These are phyloP conservation scores for Scaptomyza montana DNA, from an alignment of 1,140 invertebrate genomes.

Conservation along the genomic window DNA sequence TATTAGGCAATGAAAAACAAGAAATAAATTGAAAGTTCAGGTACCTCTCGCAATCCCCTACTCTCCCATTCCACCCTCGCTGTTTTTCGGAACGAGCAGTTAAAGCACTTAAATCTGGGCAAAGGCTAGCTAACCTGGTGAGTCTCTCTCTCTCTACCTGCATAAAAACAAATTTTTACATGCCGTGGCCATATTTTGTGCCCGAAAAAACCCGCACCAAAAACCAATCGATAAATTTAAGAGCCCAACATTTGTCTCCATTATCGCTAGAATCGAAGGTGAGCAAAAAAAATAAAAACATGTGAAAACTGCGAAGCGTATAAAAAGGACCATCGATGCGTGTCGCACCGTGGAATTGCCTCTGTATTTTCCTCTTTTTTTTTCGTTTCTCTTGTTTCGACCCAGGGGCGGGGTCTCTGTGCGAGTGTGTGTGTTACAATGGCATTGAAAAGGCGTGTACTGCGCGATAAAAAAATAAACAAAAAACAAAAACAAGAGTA, in stretches of 20 bases:
- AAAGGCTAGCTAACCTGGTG: background rate
- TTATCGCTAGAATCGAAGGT: conserved; percentile 79
- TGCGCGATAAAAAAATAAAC: conserved; percentile 32
- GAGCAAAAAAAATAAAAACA: conserved; percentile 55
- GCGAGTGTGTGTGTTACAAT: conserved; percentile 27
- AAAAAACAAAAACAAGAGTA: conserved; percentile 43
- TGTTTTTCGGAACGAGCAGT: conserved; percentile 11
- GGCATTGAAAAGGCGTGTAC: conserved; percentile 71
- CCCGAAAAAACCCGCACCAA: conserved; percentile 17
- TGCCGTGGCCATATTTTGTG: conserved; percentile 56
- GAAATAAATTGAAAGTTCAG: conserved; percentile 72
- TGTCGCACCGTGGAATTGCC: conserved; percentile 54
- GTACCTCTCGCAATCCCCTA: conserved; percentile 19
- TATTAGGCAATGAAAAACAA: conserved; percentile 64
- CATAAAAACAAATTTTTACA: conserved; percentile 68
- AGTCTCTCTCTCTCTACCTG: background rate
- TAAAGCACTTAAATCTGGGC: conserved; percentile 38
- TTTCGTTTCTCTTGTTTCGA: background rate
- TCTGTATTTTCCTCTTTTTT: conserved; percentile 23
- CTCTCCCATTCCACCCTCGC: background rate
- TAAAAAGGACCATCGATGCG: conserved; percentile 75
- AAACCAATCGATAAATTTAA: conserved; percentile 78
- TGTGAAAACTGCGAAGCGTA: conserved; percentile 71
- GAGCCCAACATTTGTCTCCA: conserved; percentile 80
- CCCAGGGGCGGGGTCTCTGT: background rate